Base-by-base conservation (phyloP, 2,113 vertebrate species). In the Ptilorrhoa leucosticta region DNA sequence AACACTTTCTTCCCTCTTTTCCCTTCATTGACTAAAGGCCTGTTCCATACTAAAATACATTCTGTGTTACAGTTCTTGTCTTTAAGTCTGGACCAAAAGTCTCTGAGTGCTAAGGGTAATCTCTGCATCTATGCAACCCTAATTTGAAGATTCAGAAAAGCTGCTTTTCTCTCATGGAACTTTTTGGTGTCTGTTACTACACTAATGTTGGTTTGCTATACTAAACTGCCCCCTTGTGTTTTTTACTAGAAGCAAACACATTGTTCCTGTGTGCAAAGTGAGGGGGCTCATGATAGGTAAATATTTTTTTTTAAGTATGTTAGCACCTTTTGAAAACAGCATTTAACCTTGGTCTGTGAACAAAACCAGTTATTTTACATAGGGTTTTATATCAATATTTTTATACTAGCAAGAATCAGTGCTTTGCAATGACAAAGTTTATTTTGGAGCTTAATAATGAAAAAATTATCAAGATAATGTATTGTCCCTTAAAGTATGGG, bases 191-290 rank as follows among this genome's bases (percentile, higher is more conserved):
- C 24, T 60, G 44, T 44, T 20, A 8, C 44, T 40, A 5, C 7
- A 13, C 6, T 28, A 7, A n/a, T 57, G 4, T 28, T 71, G 17
- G 37, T 97, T 95, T 91, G 63, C 93, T 93, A 91, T 94, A 91
- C 93, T 86, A 78, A 97, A 94, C 92, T 97, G 94, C 95, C 96
- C 93, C 76, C 95, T 97, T 96, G 93, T 94, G 95, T 35, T 96
- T 89, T 83, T 13, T 23, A 57, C 57, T 35, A 72, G 48, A 93
- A 96, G 47, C 8, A 92, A 91, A 75, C 26, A 12, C 27, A 68
- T 47, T 61, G 15, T 45, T 83, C 30, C 47, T 20, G 10, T 22
- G 10, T 51, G 15, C 4, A 40, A 61, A 70, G 24, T 13, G 24
- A 87, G 87, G 23, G 10, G 10, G 11, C 5, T 80, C 10, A 13